Base-by-base conservation (phyloP, 2,888 invertebrate genomes). In the Adela reaumurella region DNA sequence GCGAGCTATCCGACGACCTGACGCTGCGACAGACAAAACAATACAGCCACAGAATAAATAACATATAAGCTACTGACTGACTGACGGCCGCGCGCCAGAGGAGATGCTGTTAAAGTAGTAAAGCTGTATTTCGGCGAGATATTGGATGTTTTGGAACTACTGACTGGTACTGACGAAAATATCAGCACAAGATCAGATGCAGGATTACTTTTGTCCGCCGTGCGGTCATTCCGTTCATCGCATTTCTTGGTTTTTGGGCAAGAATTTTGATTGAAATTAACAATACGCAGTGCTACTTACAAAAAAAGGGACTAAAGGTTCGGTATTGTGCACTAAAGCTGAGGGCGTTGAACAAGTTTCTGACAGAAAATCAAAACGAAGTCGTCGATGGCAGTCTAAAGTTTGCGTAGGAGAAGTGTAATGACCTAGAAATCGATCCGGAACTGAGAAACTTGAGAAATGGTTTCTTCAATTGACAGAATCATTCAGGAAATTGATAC, bases 71-170 rank as follows among this genome's bases (percentile, higher is more conserved):
- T n/a, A n/a, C n/a, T n/a, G n/a, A n/a, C n/a, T n/a, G n/a, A n/a
- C n/a, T n/a, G n/a, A n/a, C n/a, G n/a, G n/a, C n/a, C n/a, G 42
- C 29, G 49, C 17, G 45, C 46, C 11, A 46, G 42, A 24, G 43
- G n/a, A 19, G 49, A 49, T 46, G 49, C 49, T 28, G 43, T 49
- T 19, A 46, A 45, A 45, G 43, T 24, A 19, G 24, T 19, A 19
- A 24, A 41, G 14, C 43, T 43, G 24, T 17, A 48, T 24, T 19
- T 17, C 42, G 16, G n/a, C 41, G 17, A 19, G 41, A 47, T 28
- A 19, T 41, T 42, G 29, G 35, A 41, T 41, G 19, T 24, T 24
- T 24, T 24, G 24, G 24, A 24, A 24, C 24, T n/a, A n/a, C n/a
- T 24, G 24, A 24, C 24, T 24, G 24, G 24, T 24, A 8, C 5